Percentiles rank a stretch among this genome's conserved stretches.
Evolutionary conservation across 2,888 invertebrate genomes (phyloP).

Genomic region (Rhopalosiphum nymphaeae): DNA sequence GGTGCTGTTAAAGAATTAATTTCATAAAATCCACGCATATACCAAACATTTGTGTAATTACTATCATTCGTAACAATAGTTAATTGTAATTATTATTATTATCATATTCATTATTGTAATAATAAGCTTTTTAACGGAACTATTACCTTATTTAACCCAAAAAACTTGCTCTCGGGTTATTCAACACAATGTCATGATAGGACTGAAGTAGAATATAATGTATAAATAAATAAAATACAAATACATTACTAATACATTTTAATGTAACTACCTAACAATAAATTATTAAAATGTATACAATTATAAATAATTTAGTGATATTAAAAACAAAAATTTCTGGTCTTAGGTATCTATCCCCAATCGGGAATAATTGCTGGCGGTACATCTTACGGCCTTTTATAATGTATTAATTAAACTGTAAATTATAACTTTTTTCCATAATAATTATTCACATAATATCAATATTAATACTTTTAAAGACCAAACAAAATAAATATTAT

Average conservation of each 20-base stretch:
- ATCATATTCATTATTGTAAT: not conserved
- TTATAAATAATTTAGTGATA: not conserved
- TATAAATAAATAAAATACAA: not conserved
- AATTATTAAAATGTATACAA: not conserved
- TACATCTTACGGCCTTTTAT: not conserved
- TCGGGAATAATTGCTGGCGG: not conserved
- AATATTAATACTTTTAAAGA: not conserved
- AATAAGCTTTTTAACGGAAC: not conserved
- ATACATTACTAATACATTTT: not conserved
- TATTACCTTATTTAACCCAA: not conserved
- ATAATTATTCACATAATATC: not conserved
- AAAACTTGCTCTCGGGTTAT: not conserved
- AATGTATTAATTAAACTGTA: too few relatives aligned
- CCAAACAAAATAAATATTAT: not conserved
- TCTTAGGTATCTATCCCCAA: not conserved
- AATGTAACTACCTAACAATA: not conserved
- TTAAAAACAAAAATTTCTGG: not conserved
- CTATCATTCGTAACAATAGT: not conserved
- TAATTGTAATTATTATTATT: not conserved
- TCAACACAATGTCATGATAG: not conserved
- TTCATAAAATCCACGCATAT: not conserved
- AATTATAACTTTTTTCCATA: not conserved
- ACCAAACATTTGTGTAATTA: not conserved
- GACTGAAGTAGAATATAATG: not conserved
- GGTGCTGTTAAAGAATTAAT: not conserved